Base-by-base conservation (phyloP, 2,888 invertebrate species). In the Hyalella azteca region DNA sequence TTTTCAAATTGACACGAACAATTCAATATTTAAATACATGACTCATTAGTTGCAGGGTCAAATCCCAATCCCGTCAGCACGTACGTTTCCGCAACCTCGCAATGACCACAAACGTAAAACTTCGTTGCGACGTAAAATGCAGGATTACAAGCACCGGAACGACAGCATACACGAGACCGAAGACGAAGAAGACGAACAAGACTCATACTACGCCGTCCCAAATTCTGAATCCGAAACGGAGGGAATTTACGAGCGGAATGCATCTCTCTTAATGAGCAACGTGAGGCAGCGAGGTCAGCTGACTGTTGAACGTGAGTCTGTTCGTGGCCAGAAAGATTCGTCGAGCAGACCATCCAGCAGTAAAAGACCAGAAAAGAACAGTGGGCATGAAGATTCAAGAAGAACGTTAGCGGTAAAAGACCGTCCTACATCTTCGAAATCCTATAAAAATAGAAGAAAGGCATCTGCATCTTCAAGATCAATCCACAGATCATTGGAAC, bases 81-180 rank as follows among this genome's bases (percentile, higher is more conserved):
- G 66, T 7, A n/a, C 66, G 36, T 36, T 66, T 19, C n/a, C 4
- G 36, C 75, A 41, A 39, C 45, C 75, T 26, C 36, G 39, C 15
- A 7, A 0, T 11, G 75, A 75, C 75, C 75, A 75, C 13, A 75
- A 45, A 41, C 41, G 45, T 15, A 75, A 75, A 22, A 75, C 75
- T 45, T 75, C 45, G 7, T 7, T 75, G 45, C 40, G 75, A 3
- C 75, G 75, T 22, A 40, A 75, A 45, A 75, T 75, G 36, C 41
- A 75, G 75, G 40, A 41, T 45, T 75, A 75, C 75, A 40, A 41
- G 19, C 29, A 75, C 75, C 40, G 45, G 22, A 41, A 75, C 45
- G 75, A 75, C 75, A 75, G 75, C 75, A 75, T 75, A 19, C 45
- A 75, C 29, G 75, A 75, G n/a, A 75, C 75, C 1, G 75, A 75